Percentiles rank a stretch among this genome's conserved stretches.
These are phyloP conservation scores for Fregata magnificens DNA, from an alignment of 2,113 vertebrate species.

Conservation along the genomic window DNA sequence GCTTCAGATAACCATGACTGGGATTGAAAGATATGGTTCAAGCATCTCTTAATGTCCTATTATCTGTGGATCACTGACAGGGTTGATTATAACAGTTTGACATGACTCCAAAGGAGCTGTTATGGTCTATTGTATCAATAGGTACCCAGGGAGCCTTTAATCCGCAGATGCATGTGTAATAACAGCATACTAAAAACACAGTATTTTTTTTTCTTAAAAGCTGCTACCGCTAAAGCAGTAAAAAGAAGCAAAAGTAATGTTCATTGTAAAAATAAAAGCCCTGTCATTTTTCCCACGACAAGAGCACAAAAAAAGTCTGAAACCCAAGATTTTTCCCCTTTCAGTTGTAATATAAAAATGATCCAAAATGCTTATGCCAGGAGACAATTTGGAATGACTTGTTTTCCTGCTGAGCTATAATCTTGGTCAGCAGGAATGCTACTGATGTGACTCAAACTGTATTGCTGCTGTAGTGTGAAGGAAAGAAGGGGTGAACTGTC, in stretches of 20 bases:
- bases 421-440: constrained; percentile 56
- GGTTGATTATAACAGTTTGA: constrained; percentile 38
- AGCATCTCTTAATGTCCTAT: constrained; percentile 34
- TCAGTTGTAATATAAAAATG: constrained; percentile 25
- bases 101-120: constrained; percentile 12
- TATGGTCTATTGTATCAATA: constrained; percentile 45
- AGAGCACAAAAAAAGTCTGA: constrained; percentile 25
- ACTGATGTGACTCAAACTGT: constrained; percentile 33
- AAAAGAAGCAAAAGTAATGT: not conserved
- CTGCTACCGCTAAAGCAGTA: not conserved
- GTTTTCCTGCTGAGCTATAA: constrained; percentile 63
- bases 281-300: constrained; percentile 14
- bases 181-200: constrained; percentile 31
- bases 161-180: constrained; percentile 6
- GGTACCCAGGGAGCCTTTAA: constrained; percentile 49
- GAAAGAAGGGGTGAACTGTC: constrained; percentile 30
- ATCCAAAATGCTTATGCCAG: constrained; percentile 58
- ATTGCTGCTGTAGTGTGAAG: not conserved
- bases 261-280: constrained; percentile 30
- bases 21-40: not conserved
- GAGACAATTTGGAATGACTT: constrained; percentile 63
- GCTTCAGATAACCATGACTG: not conserved
- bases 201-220: not conserved
- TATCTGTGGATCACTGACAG: constrained; percentile 57
- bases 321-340: not conserved